phyloP scores from a whole-genome alignment of 2,888 invertebrate genomes.

The Thymelicus acteon region DNA sequence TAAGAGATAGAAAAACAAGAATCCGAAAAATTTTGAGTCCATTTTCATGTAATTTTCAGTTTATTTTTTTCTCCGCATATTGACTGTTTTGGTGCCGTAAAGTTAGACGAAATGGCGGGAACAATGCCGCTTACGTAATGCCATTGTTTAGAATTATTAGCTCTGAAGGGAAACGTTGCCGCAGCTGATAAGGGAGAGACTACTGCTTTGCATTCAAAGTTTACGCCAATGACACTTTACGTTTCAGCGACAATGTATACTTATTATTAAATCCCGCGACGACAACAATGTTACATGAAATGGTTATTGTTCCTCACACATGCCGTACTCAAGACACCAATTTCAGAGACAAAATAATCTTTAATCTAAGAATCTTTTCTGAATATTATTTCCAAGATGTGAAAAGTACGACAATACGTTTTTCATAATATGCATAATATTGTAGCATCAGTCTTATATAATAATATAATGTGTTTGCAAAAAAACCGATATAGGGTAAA shows the following conservation, averaged over 20 bases:
- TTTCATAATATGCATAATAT: no score
- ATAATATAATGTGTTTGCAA: no score
- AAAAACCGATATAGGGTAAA: no score
- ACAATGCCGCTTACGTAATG: slow-evolving; percentile 60
- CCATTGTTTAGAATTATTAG: slow-evolving; percentile 61
- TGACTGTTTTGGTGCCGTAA: slow-evolving; percentile 49
- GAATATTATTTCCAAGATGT: no score
- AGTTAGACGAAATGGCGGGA: slow-evolving; percentile 43
- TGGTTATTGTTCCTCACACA: background rate
- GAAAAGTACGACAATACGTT: no score
- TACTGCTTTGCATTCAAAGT: slow-evolving; percentile 40
- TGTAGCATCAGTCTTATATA: no score
- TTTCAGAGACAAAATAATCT: background rate
- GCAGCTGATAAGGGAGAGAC: slow-evolving; percentile 44
- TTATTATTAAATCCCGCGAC: slow-evolving; percentile 7
- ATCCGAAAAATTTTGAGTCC: slow-evolving; percentile 50
- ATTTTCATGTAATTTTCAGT: slow-evolving; percentile 54
- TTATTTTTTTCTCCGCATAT: slow-evolving; percentile 59
- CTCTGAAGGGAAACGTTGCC: slow-evolving; percentile 46
- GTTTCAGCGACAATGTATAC: background rate
- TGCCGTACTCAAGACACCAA: background rate
- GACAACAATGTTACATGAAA: slow-evolving; percentile 10
- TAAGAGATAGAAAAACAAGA: slow-evolving; percentile 45
- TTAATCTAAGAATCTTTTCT: background rate
- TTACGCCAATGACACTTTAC: slow-evolving; percentile 17